Evolutionary conservation across 1,140 invertebrate genomes (phyloP).

Genomic region (Archegozetes longisetosus): DNA sequence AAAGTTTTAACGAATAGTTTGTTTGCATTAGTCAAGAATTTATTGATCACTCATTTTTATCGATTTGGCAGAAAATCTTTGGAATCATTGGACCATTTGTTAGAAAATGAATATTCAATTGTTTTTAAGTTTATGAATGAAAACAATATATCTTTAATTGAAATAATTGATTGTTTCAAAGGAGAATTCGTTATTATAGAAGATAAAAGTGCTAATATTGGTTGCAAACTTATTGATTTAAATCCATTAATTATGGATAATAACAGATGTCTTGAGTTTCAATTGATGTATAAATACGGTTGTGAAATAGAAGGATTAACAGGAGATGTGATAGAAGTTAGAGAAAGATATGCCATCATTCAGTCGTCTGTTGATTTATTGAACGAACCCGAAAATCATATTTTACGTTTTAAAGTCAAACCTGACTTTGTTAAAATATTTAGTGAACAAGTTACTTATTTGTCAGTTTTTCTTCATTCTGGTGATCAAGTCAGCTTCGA

Average conservation of each 20-base stretch:
- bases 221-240: not conserved
- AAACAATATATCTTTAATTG: not conserved
- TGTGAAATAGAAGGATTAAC: not conserved
- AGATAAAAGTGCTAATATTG: not conserved
- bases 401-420: no score
- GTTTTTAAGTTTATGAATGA: not conserved
- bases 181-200: not conserved
- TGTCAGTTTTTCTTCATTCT: not conserved
- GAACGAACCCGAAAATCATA: not conserved
- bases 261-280: not conserved
- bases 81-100: not conserved
- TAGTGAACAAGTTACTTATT: not conserved
- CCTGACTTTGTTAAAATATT: not conserved
- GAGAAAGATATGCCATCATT: not conserved
- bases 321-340: not conserved
- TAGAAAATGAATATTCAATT: not conserved
- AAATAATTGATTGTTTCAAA: not conserved
- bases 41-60: not conserved
- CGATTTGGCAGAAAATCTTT: not conserved
- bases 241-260: not conserved
- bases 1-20: not conserved
- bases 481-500: not conserved
- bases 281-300: not conserved
- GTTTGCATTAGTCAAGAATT: not conserved
- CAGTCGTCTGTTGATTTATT: not conserved